phyloP scores from a whole-genome alignment of 2,888 invertebrate genomes.

The Piscicola geometra region DNA sequence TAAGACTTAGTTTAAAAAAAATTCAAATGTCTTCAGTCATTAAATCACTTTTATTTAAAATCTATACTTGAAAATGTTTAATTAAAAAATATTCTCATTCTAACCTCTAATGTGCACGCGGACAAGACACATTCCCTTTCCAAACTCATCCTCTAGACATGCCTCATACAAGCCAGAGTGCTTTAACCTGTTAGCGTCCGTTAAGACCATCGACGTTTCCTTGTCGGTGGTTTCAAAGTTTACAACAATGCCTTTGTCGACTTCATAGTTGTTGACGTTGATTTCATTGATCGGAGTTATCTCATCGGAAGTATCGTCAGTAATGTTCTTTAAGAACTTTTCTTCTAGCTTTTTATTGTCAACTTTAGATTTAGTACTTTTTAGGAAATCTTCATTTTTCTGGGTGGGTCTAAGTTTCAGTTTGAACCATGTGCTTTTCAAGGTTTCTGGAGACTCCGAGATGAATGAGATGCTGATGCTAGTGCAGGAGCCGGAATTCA shows the following conservation, averaged over 20 bases:
- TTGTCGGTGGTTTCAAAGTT: constrained; percentile 40
- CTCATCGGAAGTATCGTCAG: too few relatives aligned
- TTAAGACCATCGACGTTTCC: constrained; percentile 41
- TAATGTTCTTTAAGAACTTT: not conserved
- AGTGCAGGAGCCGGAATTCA: constrained; percentile 39
- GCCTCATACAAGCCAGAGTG: constrained; percentile 42
- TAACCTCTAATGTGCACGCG: constrained; percentile 58
- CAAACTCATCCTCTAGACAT: constrained; percentile 43
- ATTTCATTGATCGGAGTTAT: not conserved
- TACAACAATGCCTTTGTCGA: not conserved
- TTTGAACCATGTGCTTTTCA: constrained; percentile 39
- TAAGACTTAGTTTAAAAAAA: too few relatives aligned
- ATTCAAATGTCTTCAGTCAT: too few relatives aligned
- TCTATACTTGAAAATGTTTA: constrained; percentile 40
- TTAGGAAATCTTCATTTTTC: constrained; percentile 33
- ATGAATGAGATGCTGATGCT: constrained; percentile 43
- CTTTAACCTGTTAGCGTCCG: constrained; percentile 37
- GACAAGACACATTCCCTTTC: constrained; percentile 38
- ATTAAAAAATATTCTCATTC: too few relatives aligned
- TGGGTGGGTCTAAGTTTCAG: constrained; percentile 17
- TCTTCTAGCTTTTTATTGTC: not conserved
- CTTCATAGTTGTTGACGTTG: not conserved
- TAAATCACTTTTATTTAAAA: constrained; percentile 55
- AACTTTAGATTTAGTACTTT: too few relatives aligned
- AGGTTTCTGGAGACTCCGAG: constrained; percentile 34